Conservation (phyloP, 2,797 vertebrate species). For the Huso huso region DNA sequence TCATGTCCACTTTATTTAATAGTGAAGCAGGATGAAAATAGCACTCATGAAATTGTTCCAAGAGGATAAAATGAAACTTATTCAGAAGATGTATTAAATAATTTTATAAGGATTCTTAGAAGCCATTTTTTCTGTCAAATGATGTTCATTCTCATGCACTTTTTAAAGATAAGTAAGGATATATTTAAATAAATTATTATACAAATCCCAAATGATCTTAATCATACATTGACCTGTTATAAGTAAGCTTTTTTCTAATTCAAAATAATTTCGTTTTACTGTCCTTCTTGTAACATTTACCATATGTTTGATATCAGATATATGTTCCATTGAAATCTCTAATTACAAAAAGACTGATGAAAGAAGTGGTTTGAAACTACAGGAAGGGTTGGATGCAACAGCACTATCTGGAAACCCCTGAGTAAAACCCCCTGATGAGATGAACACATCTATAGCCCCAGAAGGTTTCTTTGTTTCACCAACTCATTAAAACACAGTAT, state of each 20-base stretch:
- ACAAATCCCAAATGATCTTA: too few relatives aligned
- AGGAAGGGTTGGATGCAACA: slow-evolving; percentile 5
- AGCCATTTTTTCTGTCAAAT: neutral
- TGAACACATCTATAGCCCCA: too few relatives aligned
- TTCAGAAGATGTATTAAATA: neutral
- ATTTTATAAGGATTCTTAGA: neutral
- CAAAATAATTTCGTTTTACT: neutral
- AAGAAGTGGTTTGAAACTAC: slow-evolving; percentile 8
- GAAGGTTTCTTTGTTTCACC: too few relatives aligned
- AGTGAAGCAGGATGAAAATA: too few relatives aligned
- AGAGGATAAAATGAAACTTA: too few relatives aligned
- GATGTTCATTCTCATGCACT: slow-evolving; percentile 3
- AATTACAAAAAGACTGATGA: neutral
- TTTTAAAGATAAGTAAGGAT: slow-evolving; percentile 3
- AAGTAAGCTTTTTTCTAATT: slow-evolving; percentile 12
- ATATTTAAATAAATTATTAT: slow-evolving; percentile 7
- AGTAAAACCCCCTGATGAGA: too few relatives aligned
- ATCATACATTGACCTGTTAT: neutral
- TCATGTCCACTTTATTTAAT: too few relatives aligned
- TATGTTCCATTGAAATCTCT: neutral
- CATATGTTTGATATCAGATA: slow-evolving; percentile 5
- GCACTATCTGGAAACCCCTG: neutral
- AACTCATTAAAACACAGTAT: slow-evolving; percentile 3
- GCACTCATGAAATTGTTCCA: too few relatives aligned
- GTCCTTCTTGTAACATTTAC: neutral